Evolutionary conservation across 1,140 invertebrate species (phyloP), one percentile per base, ranked within the genome.

Genomic region (Nasonia vitripennis): DNA sequence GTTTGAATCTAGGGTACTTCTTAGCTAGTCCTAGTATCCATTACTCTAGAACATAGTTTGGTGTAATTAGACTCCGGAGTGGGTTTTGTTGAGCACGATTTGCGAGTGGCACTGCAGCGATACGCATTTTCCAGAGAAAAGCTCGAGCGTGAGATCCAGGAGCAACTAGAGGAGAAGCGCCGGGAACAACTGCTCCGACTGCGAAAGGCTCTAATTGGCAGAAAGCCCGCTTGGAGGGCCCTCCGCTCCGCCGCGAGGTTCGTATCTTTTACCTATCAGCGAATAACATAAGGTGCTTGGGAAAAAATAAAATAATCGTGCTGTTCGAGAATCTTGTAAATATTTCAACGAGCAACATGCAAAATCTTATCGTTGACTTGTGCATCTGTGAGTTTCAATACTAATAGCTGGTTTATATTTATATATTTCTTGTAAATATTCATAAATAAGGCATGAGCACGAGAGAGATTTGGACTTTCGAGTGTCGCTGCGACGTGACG

Each of bases 141-240:
- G 88, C 92, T 96, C 84, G 95, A 96, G 90, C 90, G 94, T 70
- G 95, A 96, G 87, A 94, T 96, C 79, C 93, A 93, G n/a, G 92
- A 93, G 68, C 91, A 92, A 75, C 88, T 95, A 74, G 94, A 95
- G 31, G 95, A 96, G 84, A 94, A 94, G 77, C 93, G 94, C 31
- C 90, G 94, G 20, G 92, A 94, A 87, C 92, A 95, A 74, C 94
- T 95, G 86, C 91, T 94, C 17, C 94, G 94, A 78, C 92, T 95
- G 79, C 92, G 94, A 71, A 95, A 95, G 89, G 93, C 94, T 67
- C 87, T 95, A 41, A 92, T 96, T 34, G 92, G 95, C 3, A 94
- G 94, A 81, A 95, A 95, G 89, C 96, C 96, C 1, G 95, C 95
- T 3, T 96, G 96, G 96, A 94, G 95, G 91, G 94, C 95, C 51